A percentile compares a stretch with the other conserved stretches of the same genome.
These are phyloP conservation scores for Rotaria sp. DNA, from an alignment of 2,888 invertebrate genomes.

Conservation along the genomic window DNA sequence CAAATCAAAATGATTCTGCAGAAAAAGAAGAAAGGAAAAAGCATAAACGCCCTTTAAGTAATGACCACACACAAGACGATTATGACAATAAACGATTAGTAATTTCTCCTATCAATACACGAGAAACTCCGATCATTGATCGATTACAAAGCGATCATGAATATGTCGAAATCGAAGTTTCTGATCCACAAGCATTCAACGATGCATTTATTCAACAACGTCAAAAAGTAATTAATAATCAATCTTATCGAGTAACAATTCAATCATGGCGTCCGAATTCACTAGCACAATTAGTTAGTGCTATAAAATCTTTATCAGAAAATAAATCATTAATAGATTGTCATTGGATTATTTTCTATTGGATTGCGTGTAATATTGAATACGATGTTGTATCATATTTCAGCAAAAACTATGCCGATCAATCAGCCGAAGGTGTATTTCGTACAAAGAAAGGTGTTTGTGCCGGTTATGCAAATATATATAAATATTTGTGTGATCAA, in stretches of 20 bases:
- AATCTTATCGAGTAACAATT: neutral
- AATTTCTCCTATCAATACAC: too few species aligned
- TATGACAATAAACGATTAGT: too few species aligned
- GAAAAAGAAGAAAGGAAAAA: too few species aligned
- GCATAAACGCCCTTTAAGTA: too few species aligned
- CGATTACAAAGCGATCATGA: too few species aligned
- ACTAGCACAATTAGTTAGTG: neutral
- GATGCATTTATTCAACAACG: neutral
- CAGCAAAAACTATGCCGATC: neutral
- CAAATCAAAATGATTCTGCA: too few species aligned
- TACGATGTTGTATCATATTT: slow-evolving; percentile 18
- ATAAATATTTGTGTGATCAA: neutral
- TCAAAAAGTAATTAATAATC: neutral
- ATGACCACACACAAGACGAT: too few species aligned
- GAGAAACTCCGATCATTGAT: too few species aligned
- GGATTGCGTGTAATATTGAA: slow-evolving; percentile 32
- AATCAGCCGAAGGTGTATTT: slow-evolving; percentile 21
- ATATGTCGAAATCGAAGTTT: neutral
- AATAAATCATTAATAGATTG: neutral
- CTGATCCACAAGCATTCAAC: neutral
- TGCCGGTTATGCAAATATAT: slow-evolving; percentile 30
- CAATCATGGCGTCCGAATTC: neutral
- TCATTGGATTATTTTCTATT: neutral
- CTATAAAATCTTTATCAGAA: neutral
- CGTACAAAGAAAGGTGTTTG: slow-evolving; percentile 30